A percentile compares a stretch with the other conserved stretches of the same genome.
Evolutionary conservation across 2,888 invertebrate species (phyloP).

Genomic region (Sylvicola cinctus): DNA sequence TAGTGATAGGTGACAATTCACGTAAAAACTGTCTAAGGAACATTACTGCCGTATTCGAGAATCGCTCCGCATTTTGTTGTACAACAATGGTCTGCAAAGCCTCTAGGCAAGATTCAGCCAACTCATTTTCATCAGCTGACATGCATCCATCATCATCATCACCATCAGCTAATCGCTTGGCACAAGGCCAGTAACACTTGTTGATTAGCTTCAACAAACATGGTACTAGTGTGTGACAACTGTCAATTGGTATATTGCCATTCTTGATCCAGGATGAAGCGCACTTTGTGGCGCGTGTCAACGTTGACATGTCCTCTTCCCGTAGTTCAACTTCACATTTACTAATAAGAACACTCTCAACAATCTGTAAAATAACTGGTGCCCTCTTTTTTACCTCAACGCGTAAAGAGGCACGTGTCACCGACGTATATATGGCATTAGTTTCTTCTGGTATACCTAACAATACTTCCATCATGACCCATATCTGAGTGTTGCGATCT

Average conservation of each 20-base stretch:
- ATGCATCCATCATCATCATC: constrained; percentile 26
- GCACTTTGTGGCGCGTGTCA: constrained; percentile 33
- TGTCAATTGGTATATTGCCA: constrained; percentile 21
- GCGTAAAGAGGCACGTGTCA: constrained; percentile 18
- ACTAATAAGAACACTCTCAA: constrained; percentile 18
- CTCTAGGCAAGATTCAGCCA: constrained; percentile 39
- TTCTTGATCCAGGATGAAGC: constrained; percentile 40
- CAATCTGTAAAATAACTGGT: constrained; percentile 19
- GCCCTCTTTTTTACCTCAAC: constrained; percentile 20
- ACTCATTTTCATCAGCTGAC: constrained; percentile 32
- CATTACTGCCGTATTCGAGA: constrained; percentile 32
- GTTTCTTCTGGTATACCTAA: constrained; percentile 70
- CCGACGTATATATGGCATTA: constrained; percentile 21
- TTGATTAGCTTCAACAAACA: constrained; percentile 24
- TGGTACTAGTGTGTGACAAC: constrained; percentile 19
- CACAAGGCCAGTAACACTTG: constrained; percentile 27
- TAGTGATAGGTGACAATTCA: constrained; percentile 31
- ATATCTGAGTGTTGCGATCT: constrained; percentile 35
- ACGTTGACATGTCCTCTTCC: constrained; percentile 27
- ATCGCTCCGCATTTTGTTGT: constrained; percentile 40
- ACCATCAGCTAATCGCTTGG: too few relatives aligned
- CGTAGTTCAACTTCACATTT: constrained; percentile 19
- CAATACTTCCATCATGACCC: constrained; percentile 61
- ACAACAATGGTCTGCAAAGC: constrained; percentile 27
- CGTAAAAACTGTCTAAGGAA: constrained; percentile 36